Percentiles rank a stretch among this genome's conserved stretches.
Conservation (phyloP, 2,113 vertebrate genomes). For the Dicerorhinus sumatrensis region DNA sequence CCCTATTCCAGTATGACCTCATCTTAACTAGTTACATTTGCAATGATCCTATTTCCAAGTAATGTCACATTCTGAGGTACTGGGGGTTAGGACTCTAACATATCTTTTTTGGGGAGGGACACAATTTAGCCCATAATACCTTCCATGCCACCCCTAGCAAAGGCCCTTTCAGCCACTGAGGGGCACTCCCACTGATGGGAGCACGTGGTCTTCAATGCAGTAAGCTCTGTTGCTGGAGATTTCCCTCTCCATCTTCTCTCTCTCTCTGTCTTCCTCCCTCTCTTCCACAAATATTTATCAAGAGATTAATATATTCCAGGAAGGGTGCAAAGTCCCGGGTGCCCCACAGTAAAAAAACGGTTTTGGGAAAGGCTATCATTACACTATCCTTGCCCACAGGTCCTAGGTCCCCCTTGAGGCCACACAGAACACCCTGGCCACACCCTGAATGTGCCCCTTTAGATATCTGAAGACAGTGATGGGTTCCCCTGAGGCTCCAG, state of each 20-base stretch:
- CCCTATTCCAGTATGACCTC: background rate
- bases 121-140: background rate
- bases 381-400: background rate
- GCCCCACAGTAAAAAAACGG: conserved; percentile 53
- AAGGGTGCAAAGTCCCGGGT: conserved; percentile 40
- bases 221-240: no score
- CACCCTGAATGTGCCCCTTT: background rate
- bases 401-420: background rate
- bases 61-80: background rate
- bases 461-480: rapidly evolving
- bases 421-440: background rate
- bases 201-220: rapidly evolving
- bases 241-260: background rate
- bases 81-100: background rate
- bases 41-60: background rate
- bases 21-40: background rate
- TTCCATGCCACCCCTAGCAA: background rate
- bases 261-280: background rate
- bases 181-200: rapidly evolving
- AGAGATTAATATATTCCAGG: conserved; percentile 60
- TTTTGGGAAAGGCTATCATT: background rate
- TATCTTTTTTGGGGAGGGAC: background rate
- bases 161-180: background rate
- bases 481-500: background rate
- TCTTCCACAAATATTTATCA: conserved; percentile 60